Conservation (phyloP, 2,113 vertebrate species). For the Spilogale gracilis region DNA sequence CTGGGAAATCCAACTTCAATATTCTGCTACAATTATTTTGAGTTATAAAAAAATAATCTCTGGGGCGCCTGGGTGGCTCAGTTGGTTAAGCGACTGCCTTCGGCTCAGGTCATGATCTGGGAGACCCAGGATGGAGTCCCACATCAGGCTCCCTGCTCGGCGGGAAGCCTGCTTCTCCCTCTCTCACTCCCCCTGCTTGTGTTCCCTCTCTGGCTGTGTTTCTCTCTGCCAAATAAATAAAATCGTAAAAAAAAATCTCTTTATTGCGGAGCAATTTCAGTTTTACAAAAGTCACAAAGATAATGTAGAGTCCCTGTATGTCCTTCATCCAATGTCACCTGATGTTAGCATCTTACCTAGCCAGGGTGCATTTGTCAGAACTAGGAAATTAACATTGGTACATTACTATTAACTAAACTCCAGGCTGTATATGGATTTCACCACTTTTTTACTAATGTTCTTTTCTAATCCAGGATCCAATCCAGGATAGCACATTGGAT, state of each 20-base stretch:
- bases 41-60: not conserved
- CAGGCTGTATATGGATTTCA: not conserved
- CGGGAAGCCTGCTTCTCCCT: too few species aligned
- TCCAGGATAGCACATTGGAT: constrained; percentile 51
- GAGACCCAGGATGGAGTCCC: too few species aligned
- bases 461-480: constrained; percentile 62
- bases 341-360: not conserved
- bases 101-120: too few species aligned
- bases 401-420: constrained; percentile 34
- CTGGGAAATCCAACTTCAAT: constrained; percentile 44
- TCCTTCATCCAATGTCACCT: not conserved
- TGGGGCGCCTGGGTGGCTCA: not conserved
- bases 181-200: too few species aligned
- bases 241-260: not conserved
- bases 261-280: constrained; percentile 40
- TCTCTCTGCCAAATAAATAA: too few species aligned
- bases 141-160: too few species aligned
- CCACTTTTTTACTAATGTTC: constrained; percentile 25
- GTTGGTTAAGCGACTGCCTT: too few species aligned
- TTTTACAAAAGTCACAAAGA: constrained; percentile 22
- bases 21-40: not conserved
- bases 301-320: not conserved
- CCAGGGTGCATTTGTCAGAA: constrained; percentile 31
- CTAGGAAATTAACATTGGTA: constrained; percentile 17
- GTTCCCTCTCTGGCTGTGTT: too few species aligned